phyloP scores from a whole-genome alignment of 2,888 invertebrate genomes.

The Idaea aversata region DNA sequence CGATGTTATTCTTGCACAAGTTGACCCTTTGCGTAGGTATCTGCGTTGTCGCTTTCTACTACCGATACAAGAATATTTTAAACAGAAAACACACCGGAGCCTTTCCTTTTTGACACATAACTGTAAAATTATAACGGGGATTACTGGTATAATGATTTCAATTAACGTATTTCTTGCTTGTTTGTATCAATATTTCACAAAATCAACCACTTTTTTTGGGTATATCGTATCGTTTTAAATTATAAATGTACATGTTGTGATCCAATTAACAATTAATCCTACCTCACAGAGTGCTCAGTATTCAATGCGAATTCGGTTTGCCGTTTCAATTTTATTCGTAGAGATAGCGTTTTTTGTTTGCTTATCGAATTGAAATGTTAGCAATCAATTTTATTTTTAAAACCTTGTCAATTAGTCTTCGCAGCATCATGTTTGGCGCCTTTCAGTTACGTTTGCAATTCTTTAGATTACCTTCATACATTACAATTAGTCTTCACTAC shows the following conservation, averaged over 20 bases:
- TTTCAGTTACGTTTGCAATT: not conserved
- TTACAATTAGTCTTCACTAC: not conserved
- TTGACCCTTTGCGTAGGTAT: constrained; percentile 50
- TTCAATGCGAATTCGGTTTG: constrained; percentile 58
- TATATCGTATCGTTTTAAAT: constrained; percentile 47
- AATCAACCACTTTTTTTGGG: constrained; percentile 46
- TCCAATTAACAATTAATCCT: constrained; percentile 73
- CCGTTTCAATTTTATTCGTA: constrained; percentile 62
- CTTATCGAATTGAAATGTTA: constrained; percentile 55
- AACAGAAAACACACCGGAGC: constrained; percentile 31
- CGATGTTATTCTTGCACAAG: constrained; percentile 60
- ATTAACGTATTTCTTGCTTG: constrained; percentile 30
- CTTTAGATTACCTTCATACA: not conserved
- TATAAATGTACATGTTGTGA: constrained; percentile 59
- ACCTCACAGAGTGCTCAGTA: constrained; percentile 50
- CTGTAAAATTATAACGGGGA: constrained; percentile 23
- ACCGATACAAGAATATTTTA: constrained; percentile 46
- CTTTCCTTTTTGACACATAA: constrained; percentile 33
- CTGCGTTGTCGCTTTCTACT: constrained; percentile 63
- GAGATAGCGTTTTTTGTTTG: constrained; percentile 58
- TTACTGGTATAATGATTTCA: constrained; percentile 24
- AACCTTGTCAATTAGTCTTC: constrained; percentile 17
- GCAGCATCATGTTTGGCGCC: not conserved
- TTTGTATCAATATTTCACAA: constrained; percentile 42
- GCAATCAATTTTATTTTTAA: constrained; percentile 53